A percentile compares a stretch with the other conserved stretches of the same genome.
Evolutionary conservation across 2,888 invertebrate genomes (phyloP).

Genomic region (Nycteola revayana): DNA sequence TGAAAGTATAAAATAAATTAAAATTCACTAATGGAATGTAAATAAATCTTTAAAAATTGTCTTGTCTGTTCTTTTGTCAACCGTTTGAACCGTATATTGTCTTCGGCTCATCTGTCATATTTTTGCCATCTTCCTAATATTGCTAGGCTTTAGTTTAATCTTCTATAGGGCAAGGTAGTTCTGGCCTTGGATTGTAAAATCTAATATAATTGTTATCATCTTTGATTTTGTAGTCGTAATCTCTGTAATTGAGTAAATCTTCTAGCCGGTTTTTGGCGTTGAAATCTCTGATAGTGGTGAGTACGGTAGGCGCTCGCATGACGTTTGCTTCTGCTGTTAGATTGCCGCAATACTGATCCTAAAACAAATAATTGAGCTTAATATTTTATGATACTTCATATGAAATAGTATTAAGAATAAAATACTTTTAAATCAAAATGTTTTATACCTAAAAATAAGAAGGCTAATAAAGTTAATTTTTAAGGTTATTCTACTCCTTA

Average conservation of each 20-base stretch:
- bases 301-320: constrained; percentile 51
- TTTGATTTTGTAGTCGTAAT: constrained; percentile 60
- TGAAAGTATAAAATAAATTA: too few species aligned
- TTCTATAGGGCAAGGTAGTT: constrained; percentile 49
- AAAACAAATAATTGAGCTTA: constrained; percentile 2
- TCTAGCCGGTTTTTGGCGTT: constrained; percentile 63
- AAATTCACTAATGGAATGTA: too few species aligned
- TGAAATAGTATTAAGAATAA: neutral
- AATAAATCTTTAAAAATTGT: too few species aligned
- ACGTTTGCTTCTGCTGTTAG: constrained; percentile 61
- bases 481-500: too few species aligned
- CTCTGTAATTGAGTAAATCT: constrained; percentile 65
- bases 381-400: too few species aligned
- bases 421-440: neutral
- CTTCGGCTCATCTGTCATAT: too few species aligned
- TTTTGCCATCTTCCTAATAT: too few species aligned
- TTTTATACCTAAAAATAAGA: neutral
- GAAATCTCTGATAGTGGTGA: constrained; percentile 60
- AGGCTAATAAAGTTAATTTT: neutral
- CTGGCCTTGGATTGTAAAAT: constrained; percentile 50
- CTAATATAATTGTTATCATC: constrained; percentile 54
- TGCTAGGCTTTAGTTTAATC: too few species aligned
- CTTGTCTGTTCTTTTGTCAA: too few species aligned
- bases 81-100: too few species aligned
- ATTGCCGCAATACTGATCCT: constrained; percentile 67